phyloP scores from a whole-genome alignment of 2,797 vertebrate species.

The Falco biarmicus region DNA sequence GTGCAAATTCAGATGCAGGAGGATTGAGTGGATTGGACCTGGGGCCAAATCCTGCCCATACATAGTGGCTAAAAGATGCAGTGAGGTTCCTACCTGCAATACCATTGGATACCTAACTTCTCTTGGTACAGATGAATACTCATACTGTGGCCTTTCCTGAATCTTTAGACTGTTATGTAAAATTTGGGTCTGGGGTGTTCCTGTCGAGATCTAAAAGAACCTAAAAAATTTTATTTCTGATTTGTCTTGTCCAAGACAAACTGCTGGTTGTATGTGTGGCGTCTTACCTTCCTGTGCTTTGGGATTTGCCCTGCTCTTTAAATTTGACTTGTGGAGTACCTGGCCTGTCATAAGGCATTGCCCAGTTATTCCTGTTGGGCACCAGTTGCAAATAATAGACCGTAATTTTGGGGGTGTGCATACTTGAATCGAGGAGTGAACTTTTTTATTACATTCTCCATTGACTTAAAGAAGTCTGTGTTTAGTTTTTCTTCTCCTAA shows the following conservation, averaged over 20 bases:
- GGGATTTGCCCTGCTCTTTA: not conserved
- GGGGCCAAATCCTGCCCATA: not conserved
- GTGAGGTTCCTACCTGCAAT: slow-evolving; percentile 11
- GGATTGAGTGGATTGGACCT: slow-evolving; percentile 7
- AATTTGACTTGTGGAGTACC: not conserved
- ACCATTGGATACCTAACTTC: slow-evolving; percentile 18
- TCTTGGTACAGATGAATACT: not conserved
- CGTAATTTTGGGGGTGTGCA: not conserved
- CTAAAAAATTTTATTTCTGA: not conserved
- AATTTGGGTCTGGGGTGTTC: not conserved
- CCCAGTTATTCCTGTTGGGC: not conserved
- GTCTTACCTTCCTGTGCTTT: not conserved
- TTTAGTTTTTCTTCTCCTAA: not conserved
- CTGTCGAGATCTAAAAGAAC: not conserved
- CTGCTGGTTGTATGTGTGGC: not conserved
- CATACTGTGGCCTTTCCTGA: not conserved
- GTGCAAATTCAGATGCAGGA: slow-evolving; percentile 27
- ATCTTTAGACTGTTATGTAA: not conserved
- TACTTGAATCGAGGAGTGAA: not conserved
- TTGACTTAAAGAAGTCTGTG: not conserved
- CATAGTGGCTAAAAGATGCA: not conserved
- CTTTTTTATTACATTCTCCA: not conserved
- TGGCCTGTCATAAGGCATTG: not conserved
- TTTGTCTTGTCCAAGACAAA: not conserved
- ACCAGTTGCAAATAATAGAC: not conserved